Percentiles rank a stretch among this genome's conserved stretches.
phyloP scores from a whole-genome alignment of 2,888 invertebrate species.

The Sialis lutaria region DNA sequence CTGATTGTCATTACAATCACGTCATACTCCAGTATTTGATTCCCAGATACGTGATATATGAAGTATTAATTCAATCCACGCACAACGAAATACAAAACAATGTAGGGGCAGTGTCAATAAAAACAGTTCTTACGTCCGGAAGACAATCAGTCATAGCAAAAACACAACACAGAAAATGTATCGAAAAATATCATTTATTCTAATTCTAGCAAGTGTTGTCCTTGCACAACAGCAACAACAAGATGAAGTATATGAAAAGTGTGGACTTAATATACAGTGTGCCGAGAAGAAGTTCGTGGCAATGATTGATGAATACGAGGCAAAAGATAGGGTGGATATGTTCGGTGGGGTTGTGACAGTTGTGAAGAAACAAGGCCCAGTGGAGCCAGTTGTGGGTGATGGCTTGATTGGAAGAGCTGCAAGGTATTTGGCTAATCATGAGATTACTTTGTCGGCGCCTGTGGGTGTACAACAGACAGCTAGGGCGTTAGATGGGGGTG shows the following conservation, averaged over 20 bases:
- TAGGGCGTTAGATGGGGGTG: background rate
- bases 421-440: conserved; percentile 28
- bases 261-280: conserved; percentile 19
- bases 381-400: conserved; percentile 14
- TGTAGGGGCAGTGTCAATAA: background rate
- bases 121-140: background rate
- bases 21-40: background rate
- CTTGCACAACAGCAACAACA: background rate
- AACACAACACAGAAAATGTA: background rate
- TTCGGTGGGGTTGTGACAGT: conserved; percentile 23
- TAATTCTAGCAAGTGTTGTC: background rate
- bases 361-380: conserved; percentile 20
- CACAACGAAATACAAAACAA: background rate
- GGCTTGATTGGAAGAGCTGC: conserved; percentile 29
- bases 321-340: conserved; percentile 22
- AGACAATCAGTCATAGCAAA: background rate
- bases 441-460: conserved; percentile 26
- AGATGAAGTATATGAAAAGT: conserved; percentile 13
- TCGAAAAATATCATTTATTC: background rate
- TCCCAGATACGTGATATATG: background rate
- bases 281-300: conserved; percentile 26
- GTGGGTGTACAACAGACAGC: conserved; percentile 21
- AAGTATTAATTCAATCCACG: background rate
- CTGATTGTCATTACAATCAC: too few relatives aligned
- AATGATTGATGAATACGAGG: conserved; percentile 28